Percentiles rank a stretch among this genome's conserved stretches.
These are phyloP conservation scores for Natrix natrix DNA, from an alignment of 2,797 vertebrate genomes.

Conservation along the genomic window DNA sequence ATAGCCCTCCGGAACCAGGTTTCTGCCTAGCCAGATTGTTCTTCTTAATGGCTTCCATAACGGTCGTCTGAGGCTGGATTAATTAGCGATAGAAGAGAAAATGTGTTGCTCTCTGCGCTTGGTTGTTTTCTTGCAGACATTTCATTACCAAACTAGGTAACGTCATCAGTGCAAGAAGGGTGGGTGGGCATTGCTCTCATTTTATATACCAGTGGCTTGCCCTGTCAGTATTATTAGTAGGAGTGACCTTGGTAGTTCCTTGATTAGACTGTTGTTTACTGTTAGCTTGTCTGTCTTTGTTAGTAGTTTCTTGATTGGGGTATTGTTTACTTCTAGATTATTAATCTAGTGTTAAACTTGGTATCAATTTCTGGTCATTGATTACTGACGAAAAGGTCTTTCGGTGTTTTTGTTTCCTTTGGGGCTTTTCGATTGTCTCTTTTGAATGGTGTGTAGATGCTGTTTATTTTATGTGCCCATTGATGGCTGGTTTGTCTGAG, in stretches of 20 bases:
- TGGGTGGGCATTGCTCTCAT: background rate
- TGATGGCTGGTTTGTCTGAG: background rate
- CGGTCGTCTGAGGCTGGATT: background rate
- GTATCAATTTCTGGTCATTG: background rate
- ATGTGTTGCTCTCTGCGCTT: background rate
- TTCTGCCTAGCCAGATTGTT: background rate
- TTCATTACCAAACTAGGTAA: background rate
- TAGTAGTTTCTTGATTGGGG: background rate
- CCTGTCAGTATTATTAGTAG: background rate
- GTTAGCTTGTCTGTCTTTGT: background rate
- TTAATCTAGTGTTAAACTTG: background rate
- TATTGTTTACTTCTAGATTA: background rate
- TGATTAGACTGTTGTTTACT: background rate
- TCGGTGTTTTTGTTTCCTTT: background rate
- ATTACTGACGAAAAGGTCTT: background rate
- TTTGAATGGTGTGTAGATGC: background rate
- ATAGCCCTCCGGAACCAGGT: background rate
- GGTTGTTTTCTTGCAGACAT: background rate
- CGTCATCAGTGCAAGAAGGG: background rate
- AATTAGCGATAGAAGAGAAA: background rate
- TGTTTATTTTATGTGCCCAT: background rate
- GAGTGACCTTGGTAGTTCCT: background rate
- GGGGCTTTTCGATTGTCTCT: background rate
- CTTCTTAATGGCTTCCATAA: background rate
- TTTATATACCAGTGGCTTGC: background rate